Evolutionary conservation across 2,797 vertebrate genomes (phyloP).

Genomic region (Falco biarmicus): DNA sequence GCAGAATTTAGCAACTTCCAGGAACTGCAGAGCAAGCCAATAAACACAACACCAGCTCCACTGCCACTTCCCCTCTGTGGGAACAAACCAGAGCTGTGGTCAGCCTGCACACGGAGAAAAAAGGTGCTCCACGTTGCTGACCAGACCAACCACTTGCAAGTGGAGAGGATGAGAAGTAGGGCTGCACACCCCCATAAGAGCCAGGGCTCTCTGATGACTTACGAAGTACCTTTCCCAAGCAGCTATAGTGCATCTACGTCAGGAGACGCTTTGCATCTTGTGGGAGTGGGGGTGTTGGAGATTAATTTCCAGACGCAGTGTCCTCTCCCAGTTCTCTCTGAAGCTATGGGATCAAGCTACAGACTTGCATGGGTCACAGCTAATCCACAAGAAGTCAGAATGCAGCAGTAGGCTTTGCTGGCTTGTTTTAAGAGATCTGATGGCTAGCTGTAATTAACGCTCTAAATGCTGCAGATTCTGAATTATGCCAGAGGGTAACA

Average conservation of each 20-base stretch:
- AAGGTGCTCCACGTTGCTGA: not conserved
- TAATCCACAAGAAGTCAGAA: not conserved
- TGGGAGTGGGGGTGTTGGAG: not conserved
- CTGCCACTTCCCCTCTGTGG: fast-evolving
- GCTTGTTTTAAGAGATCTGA: not conserved
- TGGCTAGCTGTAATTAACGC: not conserved
- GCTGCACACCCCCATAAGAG: not conserved
- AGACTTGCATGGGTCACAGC: not conserved
- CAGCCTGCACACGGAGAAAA: not conserved
- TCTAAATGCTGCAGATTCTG: not conserved
- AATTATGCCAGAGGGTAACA: not conserved
- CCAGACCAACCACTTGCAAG: not conserved
- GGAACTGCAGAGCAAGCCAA: not conserved
- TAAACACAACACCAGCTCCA: not conserved
- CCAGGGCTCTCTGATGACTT: not conserved
- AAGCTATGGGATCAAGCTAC: not conserved
- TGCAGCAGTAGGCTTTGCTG: not conserved
- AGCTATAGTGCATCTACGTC: not conserved
- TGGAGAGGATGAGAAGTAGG: not conserved
- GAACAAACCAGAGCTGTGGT: fast-evolving
- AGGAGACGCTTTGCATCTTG: not conserved
- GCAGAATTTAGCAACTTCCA: not conserved
- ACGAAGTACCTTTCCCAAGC: not conserved
- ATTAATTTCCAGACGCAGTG: not conserved
- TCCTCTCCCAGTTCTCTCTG: not conserved